These are phyloP conservation scores for Acanthurus leucopareius DNA, from an alignment of 2,797 vertebrate genomes.

Conservation along the genomic window DNA sequence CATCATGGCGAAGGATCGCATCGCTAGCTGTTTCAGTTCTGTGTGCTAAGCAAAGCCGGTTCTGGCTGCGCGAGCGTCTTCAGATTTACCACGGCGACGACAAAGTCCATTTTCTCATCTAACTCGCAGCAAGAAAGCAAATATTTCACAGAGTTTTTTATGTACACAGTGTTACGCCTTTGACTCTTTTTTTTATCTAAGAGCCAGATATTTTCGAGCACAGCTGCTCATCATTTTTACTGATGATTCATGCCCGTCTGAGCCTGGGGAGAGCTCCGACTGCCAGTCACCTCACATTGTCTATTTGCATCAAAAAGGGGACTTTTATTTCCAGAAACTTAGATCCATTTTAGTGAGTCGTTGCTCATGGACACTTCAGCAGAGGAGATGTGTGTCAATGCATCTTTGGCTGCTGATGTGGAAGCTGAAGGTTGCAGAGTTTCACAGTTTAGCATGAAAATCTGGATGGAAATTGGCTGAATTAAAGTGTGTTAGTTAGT, in stretches of 20 bases:
- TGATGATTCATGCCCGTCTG: conserved; percentile 27
- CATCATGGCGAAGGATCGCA: not conserved
- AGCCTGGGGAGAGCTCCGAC: not conserved
- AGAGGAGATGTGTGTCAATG: not conserved
- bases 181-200: conserved; percentile 24
- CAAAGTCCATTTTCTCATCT: not conserved
- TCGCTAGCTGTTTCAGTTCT: not conserved
- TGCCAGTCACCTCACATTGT: conserved; percentile 12
- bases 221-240: conserved; percentile 17
- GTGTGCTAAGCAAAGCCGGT: not conserved
- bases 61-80: not conserved
- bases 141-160: conserved; percentile 5
- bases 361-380: not conserved
- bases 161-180: conserved; percentile 1
- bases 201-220: conserved; percentile 6
- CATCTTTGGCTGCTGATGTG: conserved; percentile 1
- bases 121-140: not conserved
- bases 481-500: too few species aligned
- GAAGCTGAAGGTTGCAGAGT: not conserved
- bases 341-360: not conserved
- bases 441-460: too few species aligned
- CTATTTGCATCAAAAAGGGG: not conserved
- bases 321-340: conserved; percentile 5
- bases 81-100: not conserved
- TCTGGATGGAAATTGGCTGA: too few species aligned